Conservation (phyloP, 2,113 vertebrate species). For the Empidonax traillii region DNA sequence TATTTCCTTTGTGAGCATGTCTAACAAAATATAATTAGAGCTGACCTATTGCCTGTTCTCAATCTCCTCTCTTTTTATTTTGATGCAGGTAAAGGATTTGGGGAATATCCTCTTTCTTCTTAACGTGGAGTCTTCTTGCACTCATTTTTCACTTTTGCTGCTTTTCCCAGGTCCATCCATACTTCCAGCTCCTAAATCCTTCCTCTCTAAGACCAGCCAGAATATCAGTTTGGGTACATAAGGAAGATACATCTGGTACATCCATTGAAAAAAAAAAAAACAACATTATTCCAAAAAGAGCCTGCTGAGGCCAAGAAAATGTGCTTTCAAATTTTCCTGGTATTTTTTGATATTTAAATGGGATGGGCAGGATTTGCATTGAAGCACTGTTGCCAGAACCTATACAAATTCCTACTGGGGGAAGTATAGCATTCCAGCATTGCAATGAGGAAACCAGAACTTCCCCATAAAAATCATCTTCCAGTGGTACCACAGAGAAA, state of each 20-base stretch:
- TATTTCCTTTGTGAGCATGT: not conserved
- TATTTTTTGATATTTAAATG: conserved; percentile 42
- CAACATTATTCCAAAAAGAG: not conserved
- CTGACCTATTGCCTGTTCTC: not conserved
- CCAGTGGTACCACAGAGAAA: not conserved
- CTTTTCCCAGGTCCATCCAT: not conserved
- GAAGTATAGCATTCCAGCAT: not conserved
- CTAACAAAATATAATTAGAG: not conserved
- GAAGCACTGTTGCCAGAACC: not conserved
- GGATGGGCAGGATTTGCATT: not conserved
- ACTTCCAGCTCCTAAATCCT: not conserved
- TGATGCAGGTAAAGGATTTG: not conserved
- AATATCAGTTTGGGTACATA: not conserved
- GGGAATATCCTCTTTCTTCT: not conserved
- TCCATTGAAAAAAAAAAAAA: not conserved
- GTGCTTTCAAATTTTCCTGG: conserved; percentile 35
- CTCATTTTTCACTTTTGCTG: not conserved
- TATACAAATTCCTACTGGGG: not conserved
- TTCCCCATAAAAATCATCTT: not conserved
- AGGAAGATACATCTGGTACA: conserved; percentile 7
- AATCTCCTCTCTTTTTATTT: not conserved
- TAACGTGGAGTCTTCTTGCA: not conserved
- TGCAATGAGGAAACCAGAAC: not conserved
- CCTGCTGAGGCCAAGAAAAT: conserved; percentile 8
- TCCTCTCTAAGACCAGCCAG: not conserved